phyloP scores from a whole-genome alignment of 2,888 invertebrate species.

The Acronicta alni region DNA sequence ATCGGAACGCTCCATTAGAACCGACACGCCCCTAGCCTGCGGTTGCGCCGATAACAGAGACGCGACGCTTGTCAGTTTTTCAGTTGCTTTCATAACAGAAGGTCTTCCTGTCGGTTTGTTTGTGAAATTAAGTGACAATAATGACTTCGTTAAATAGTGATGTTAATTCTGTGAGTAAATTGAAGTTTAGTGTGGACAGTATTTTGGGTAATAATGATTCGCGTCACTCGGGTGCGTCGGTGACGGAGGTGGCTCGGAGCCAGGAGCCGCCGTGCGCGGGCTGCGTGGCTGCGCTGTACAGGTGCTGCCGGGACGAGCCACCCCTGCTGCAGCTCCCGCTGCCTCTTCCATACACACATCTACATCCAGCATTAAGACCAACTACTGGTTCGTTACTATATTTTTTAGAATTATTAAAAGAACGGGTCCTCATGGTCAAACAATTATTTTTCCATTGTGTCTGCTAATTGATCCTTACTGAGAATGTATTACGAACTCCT shows the following conservation, averaged over 20 bases:
- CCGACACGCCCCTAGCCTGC: conserved; percentile 80
- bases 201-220: conserved; percentile 88
- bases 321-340: conserved; percentile 78
- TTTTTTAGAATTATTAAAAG: too few relatives aligned
- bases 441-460: too few relatives aligned
- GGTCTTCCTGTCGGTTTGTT: conserved; percentile 57
- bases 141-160: conserved; percentile 81
- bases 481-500: too few relatives aligned
- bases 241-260: conserved; percentile 64
- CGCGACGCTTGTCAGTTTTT: conserved; percentile 78
- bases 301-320: conserved; percentile 89
- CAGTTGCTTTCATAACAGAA: conserved; percentile 69
- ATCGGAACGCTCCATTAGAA: conserved; percentile 65
- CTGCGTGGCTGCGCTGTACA: conserved; percentile 90
- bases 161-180: conserved; percentile 74
- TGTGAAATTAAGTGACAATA: conserved; percentile 64
- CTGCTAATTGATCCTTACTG: too few relatives aligned
- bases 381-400: conserved; percentile 72
- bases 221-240: conserved; percentile 41
- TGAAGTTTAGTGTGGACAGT: conserved; percentile 93
- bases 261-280: conserved; percentile 89
- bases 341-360: conserved; percentile 79
- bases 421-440: too few relatives aligned
- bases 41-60: conserved; percentile 71
- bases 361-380: conserved; percentile 84